A percentile compares a stretch with the other conserved stretches of the same genome.
phyloP scores from a whole-genome alignment of 2,113 vertebrate species.

The Camelus dromedarius region DNA sequence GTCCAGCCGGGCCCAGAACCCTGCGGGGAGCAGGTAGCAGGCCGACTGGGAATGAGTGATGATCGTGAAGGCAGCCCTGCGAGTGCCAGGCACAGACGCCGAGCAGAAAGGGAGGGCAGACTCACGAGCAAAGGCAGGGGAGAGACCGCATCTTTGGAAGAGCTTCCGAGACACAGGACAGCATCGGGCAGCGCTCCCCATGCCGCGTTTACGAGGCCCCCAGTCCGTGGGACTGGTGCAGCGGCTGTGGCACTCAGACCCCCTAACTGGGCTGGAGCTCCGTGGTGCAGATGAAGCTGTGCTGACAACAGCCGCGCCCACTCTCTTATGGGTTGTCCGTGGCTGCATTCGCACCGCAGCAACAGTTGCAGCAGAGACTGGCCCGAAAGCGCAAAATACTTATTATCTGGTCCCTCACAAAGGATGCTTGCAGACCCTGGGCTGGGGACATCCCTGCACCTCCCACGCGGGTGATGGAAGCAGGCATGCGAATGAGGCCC shows the following conservation, averaged over 20 bases:
- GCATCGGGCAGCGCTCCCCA: neutral
- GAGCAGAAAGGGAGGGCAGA: neutral
- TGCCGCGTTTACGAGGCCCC: no score
- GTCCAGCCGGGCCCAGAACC: neutral
- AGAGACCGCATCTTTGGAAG: neutral
- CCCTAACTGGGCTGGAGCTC: no score
- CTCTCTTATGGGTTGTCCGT: neutral
- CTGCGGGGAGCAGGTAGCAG: neutral
- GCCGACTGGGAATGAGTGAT: neutral
- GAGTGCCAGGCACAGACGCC: neutral
- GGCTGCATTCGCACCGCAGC: accelerated
- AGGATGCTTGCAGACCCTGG: neutral
- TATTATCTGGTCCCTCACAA: neutral
- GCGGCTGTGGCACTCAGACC: no score
- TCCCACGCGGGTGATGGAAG: neutral
- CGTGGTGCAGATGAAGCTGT: neutral
- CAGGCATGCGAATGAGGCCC: neutral
- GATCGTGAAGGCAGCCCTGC: accelerated
- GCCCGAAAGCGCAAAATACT: neutral
- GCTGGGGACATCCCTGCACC: neutral
- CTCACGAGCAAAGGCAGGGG: neutral
- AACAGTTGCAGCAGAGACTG: neutral
- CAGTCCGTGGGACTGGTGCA: no score
- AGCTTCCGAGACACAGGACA: neutral
- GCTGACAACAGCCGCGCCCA: neutral